Conservation (phyloP, 2,113 vertebrate species). For the Balaeniceps rex region DNA sequence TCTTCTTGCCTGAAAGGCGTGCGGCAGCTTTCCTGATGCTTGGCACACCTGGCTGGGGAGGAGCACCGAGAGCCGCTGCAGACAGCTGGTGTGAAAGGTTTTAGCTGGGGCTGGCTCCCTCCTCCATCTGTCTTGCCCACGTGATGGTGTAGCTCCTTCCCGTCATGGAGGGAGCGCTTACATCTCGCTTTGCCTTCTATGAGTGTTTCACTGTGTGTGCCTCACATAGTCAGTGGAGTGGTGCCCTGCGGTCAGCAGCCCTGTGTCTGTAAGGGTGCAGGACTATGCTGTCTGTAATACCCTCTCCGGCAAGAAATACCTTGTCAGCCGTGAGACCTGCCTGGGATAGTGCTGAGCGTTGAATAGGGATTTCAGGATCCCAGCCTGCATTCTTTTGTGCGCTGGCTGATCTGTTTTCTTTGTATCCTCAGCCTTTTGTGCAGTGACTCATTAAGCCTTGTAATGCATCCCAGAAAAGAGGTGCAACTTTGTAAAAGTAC, state of each 20-base stretch:
- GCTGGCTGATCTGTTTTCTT: not conserved
- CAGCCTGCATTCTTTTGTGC: not conserved
- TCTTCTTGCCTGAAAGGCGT: not conserved
- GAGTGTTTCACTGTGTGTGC: not conserved
- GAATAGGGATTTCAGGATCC: not conserved
- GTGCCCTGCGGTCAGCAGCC: not conserved
- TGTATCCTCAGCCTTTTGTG: not conserved
- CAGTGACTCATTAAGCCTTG: not conserved
- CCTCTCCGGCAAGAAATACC: not conserved
- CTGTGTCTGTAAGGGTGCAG: not conserved
- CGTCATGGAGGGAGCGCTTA: accelerated
- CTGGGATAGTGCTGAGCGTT: accelerated
- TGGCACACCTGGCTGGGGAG: not conserved
- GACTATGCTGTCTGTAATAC: not conserved
- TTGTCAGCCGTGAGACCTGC: not conserved
- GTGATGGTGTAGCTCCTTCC: not conserved
- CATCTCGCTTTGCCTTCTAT: not conserved
- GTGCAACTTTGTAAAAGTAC: not conserved
- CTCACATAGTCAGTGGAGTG: not conserved
- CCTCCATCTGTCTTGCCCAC: not conserved
- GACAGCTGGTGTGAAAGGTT: not conserved
- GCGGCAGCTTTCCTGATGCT: not conserved
- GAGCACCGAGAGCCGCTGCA: not conserved
- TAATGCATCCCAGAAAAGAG: not conserved
- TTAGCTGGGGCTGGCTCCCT: not conserved